Base-by-base conservation (phyloP, 2,888 invertebrate genomes). In the Crossocerus cetratus region DNA sequence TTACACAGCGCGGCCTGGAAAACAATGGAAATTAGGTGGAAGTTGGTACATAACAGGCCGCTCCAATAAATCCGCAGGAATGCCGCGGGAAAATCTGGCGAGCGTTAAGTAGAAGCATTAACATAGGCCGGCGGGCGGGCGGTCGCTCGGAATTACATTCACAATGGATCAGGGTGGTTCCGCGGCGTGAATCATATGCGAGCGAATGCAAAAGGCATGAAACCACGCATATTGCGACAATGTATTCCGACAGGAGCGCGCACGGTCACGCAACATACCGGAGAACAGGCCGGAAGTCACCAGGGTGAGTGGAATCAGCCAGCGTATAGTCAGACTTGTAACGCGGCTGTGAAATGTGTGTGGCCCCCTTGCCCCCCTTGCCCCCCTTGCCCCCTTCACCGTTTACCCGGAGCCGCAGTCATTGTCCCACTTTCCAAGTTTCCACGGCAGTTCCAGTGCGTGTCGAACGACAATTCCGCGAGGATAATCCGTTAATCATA, bases 191-290 rank as follows among this genome's bases (percentile, higher is more conserved):
- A 64, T 70, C 57, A 61, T 63, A 58, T 70, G 61, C 70, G 21
- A 69, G 59, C 20, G 62, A 55, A 65, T 32, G 74, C 61, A 57
- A 57, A 70, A 76, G 66, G 76, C 62, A 70, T 53, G 75, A 65
- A 70, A 55, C 54, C 42, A 55, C 55, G 65, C 55, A 23, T 57
- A 64, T 53, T 65, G 65, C 62, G 60, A 60, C 63, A 49, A 71
- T 71, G 66, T 55, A 53, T 60, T 21, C 21, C 44, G 56, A 57
- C 44, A 45, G 44, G 32, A 58, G 45, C 64, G 53, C 53, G 56
- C 23, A 44, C 2, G 53, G 64, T 74, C 64, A 61, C 64, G 67
- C 56, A 57, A 74, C 57, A 43, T 42, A 23, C 54, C 45, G 49
- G 13, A 21, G 60, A 53, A 53, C 54, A 13, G 62, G 32, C 32